phyloP scores from a whole-genome alignment of 1,140 invertebrate species.

The Musca domestica region DNA sequence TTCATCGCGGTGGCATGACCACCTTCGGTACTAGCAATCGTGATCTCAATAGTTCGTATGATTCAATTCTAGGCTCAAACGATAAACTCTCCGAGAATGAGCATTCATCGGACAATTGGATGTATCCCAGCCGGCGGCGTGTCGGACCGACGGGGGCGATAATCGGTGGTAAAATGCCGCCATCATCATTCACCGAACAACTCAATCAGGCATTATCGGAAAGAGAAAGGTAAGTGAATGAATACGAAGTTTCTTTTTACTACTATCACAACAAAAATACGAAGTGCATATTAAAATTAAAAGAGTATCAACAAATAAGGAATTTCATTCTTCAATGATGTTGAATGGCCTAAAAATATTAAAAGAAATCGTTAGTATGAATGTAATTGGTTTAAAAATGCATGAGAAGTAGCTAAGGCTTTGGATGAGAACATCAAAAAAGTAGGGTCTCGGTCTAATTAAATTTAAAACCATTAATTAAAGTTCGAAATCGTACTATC shows the following conservation, averaged over 20 bases:
- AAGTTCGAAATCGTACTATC: too few species aligned
- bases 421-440: too few species aligned
- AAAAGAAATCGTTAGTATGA: too few species aligned
- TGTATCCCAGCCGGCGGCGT: slow-evolving; percentile 51
- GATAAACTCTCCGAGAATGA: slow-evolving; percentile 52
- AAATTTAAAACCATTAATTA: too few species aligned
- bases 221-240: slow-evolving; percentile 62
- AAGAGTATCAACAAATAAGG: too few species aligned
- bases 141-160: slow-evolving; percentile 45
- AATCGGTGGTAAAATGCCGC: slow-evolving; percentile 57
- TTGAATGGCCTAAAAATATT: too few species aligned
- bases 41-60: slow-evolving; percentile 53
- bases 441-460: too few species aligned
- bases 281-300: too few species aligned
- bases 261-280: slow-evolving; percentile 28
- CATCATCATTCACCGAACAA: slow-evolving; percentile 76
- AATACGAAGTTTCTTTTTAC: background rate
- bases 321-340: too few species aligned
- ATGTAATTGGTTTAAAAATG: too few species aligned
- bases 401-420: too few species aligned
- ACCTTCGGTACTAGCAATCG: slow-evolving; percentile 48
- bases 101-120: slow-evolving; percentile 48
- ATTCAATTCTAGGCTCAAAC: slow-evolving; percentile 53
- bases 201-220: slow-evolving; percentile 78
- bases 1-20: slow-evolving; percentile 50